Conservation (phyloP, 2,113 vertebrate genomes). For the Lagopus muta region DNA sequence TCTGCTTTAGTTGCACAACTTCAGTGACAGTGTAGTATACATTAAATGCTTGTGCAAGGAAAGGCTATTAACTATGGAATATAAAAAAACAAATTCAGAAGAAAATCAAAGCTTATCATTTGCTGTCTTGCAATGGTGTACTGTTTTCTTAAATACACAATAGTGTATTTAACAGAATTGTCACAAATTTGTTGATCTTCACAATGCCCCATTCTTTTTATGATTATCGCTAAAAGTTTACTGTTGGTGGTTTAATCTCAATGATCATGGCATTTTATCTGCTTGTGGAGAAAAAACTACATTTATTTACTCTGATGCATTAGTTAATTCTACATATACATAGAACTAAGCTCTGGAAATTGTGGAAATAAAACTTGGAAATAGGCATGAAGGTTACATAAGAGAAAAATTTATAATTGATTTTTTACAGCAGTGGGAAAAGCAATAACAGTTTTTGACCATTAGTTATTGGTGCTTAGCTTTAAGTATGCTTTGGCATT, state of each 20-base stretch:
- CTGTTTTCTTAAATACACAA: neutral
- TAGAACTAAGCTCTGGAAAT: neutral
- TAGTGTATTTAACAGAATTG: neutral
- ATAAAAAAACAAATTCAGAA: neutral
- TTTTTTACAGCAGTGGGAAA: neutral
- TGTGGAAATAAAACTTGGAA: slow-evolving; percentile 1
- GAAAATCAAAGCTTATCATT: neutral
- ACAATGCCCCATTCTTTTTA: slow-evolving; percentile 20
- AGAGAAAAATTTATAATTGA: neutral
- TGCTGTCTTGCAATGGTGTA: neutral
- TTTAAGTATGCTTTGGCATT: neutral
- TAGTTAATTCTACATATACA: neutral
- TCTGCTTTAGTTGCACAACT: neutral
- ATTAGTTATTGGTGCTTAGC: neutral
- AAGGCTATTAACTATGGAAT: neutral
- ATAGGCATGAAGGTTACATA: neutral
- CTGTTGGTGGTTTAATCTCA: slow-evolving; percentile 30
- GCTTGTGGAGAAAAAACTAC: neutral
- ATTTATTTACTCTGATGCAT: neutral
- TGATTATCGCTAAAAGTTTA: slow-evolving; percentile 28
- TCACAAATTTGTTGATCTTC: neutral
- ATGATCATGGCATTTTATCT: slow-evolving; percentile 16
- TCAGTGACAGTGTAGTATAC: neutral
- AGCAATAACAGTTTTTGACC: neutral
- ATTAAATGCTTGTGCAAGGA: neutral